Evolutionary conservation across 64 coral and sea anemone genomes (phyloP).

Genomic region (Dendronephthya gigantea): DNA sequence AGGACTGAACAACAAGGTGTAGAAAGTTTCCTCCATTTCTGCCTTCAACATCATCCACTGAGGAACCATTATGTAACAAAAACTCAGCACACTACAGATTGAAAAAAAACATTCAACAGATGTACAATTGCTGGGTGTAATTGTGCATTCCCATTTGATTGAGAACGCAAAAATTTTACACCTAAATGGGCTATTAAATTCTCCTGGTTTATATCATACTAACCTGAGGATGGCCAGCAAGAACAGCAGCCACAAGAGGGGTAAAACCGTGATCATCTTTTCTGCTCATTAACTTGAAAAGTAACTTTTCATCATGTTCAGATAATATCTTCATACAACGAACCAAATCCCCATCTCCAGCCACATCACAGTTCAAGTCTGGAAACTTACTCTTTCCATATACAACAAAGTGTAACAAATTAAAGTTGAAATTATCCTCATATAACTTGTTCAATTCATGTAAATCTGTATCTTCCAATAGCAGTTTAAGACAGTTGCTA

Average conservation of each 20-base stretch:
- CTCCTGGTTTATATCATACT: not conserved
- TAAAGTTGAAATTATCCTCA: constrained; percentile 40
- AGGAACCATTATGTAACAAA: constrained; percentile 56
- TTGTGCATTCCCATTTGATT: no score
- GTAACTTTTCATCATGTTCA: constrained; percentile 41
- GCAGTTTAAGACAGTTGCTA: constrained; percentile 32
- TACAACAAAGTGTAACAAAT: constrained; percentile 64
- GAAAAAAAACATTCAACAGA: not conserved
- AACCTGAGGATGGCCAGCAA: constrained; percentile 78
- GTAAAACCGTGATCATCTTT: constrained; percentile 35
- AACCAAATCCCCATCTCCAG: constrained; percentile 24
- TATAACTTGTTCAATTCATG: constrained; percentile 48
- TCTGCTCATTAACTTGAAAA: constrained; percentile 30
- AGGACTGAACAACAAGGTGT: constrained; percentile 80
- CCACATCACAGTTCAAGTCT: not conserved
- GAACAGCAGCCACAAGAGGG: constrained; percentile 64
- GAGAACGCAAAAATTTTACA: not conserved
- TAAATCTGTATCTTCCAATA: constrained; percentile 39
- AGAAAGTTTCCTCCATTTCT: constrained; percentile 57
- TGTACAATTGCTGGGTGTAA: no score
- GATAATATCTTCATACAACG: constrained; percentile 63
- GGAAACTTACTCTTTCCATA: constrained; percentile 33
- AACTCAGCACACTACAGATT: constrained; percentile 52
- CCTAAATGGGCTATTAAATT: not conserved
- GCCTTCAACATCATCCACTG: constrained; percentile 30